Percentiles rank a stretch among this genome's conserved stretches.
phyloP scores from a whole-genome alignment of 2,113 vertebrate genomes.

The Ochotona princeps region DNA sequence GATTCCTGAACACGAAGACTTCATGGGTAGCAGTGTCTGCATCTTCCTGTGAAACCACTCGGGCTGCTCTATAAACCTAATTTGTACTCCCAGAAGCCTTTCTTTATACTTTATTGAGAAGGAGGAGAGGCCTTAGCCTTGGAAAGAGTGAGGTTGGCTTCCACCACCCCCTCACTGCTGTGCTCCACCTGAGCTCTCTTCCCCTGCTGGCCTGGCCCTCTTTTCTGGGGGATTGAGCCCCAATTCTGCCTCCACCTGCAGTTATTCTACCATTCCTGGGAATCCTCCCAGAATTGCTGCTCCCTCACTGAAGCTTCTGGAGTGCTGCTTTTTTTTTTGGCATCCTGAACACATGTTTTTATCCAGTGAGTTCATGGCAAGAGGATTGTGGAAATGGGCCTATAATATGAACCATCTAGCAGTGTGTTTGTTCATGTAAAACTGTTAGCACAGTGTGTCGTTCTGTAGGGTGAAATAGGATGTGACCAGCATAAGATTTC shows the following conservation, averaged over 20 bases:
- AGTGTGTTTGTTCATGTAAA: not conserved
- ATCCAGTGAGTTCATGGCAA: too few species aligned
- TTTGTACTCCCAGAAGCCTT: slow-evolving; percentile 25
- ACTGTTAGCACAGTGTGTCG: not conserved
- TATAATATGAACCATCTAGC: not conserved
- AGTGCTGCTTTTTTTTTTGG: not conserved
- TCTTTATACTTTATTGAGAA: not conserved
- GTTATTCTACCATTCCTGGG: not conserved
- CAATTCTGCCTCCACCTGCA: not conserved
- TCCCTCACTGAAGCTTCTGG: not conserved
- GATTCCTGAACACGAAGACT: not conserved
- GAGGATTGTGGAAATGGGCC: not conserved
- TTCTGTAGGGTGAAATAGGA: not conserved
- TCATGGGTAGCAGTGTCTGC: not conserved
- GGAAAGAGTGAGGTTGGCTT: not conserved
- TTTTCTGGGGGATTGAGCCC: not conserved
- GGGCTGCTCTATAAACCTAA: slow-evolving; percentile 36
- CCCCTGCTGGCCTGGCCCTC: too few species aligned
- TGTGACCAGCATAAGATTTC: not conserved
- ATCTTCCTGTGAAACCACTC: not conserved
- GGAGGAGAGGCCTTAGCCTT: not conserved
- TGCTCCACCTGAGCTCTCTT: not conserved
- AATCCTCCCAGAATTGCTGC: not conserved
- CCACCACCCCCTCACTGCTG: not conserved
- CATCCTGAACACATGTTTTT: not conserved